phyloP scores from a whole-genome alignment of 2,797 vertebrate species.

The Cyprinodon diabolis region DNA sequence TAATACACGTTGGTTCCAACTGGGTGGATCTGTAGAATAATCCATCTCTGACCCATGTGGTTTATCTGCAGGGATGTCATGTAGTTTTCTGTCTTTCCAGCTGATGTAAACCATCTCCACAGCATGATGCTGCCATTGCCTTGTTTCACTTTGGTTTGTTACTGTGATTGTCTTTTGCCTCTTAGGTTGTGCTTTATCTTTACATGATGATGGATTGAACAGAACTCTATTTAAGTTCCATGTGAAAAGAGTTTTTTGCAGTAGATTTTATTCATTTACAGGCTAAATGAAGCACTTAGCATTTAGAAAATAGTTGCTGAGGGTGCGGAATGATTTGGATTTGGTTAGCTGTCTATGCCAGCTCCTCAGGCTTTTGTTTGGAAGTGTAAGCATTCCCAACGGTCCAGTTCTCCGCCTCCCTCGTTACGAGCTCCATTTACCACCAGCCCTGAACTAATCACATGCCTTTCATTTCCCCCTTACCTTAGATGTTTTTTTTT shows the following conservation, averaged over 20 bases:
- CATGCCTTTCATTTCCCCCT: constrained; percentile 64
- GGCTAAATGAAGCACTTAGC: neutral
- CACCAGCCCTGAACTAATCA: constrained; percentile 68
- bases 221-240: too few species aligned
- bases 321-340: neutral
- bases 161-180: too few species aligned
- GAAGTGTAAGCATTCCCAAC: constrained; percentile 46
- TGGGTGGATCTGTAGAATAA: neutral
- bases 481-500: constrained; percentile 32
- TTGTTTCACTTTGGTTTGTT: too few species aligned
- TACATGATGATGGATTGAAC: neutral
- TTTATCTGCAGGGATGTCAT: too few species aligned
- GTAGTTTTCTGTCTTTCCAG: too few species aligned
- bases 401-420: constrained; percentile 49
- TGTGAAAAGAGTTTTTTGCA: too few species aligned
- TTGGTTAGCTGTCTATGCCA: neutral
- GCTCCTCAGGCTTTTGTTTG: constrained; percentile 35
- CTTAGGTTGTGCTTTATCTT: too few species aligned
- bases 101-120: too few species aligned
- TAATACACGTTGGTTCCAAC: neutral
- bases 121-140: too few species aligned
- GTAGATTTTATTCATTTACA: neutral
- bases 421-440: constrained; percentile 72
- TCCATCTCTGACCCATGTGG: neutral
- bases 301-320: neutral